Evolutionary conservation across 2,113 vertebrate genomes (phyloP).

Genomic region (Sorex araneus): DNA sequence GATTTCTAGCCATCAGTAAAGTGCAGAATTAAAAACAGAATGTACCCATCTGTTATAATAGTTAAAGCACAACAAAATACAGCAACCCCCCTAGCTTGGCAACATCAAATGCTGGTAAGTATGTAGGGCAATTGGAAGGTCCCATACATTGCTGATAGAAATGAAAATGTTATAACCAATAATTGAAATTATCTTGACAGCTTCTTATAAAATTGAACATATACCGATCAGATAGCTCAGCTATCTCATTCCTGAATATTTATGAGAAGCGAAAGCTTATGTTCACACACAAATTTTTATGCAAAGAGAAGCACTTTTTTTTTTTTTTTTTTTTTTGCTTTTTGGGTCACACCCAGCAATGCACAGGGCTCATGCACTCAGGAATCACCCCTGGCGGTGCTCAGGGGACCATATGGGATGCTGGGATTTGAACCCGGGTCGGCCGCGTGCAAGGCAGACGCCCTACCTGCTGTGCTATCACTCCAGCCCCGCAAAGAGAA

Average conservation of each 20-base stretch:
- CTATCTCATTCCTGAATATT: not conserved
- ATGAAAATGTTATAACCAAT: not conserved
- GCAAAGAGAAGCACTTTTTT: not conserved
- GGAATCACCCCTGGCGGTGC: too few relatives aligned
- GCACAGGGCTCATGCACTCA: too few relatives aligned
- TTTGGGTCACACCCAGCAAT: too few relatives aligned
- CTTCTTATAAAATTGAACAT: conserved; percentile 4
- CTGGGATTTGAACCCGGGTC: too few relatives aligned
- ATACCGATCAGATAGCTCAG: not conserved
- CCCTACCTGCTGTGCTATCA: too few relatives aligned
- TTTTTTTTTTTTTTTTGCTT: too few relatives aligned
- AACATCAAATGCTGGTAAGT: not conserved
- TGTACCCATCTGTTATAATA: not conserved
- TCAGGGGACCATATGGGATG: too few relatives aligned
- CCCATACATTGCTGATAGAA: not conserved
- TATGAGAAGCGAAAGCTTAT: not conserved
- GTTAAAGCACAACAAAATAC: not conserved
- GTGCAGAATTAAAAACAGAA: conserved; percentile 13
- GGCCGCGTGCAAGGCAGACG: too few relatives aligned
- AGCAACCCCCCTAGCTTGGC: not conserved
- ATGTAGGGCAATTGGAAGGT: not conserved
- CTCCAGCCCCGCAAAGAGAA: conserved; percentile 20
- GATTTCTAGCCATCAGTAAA: not conserved
- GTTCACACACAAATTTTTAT: not conserved
- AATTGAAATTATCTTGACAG: not conserved